Base-by-base conservation (phyloP, 1,140 invertebrate genomes). In the Andrena cerasifolii region DNA sequence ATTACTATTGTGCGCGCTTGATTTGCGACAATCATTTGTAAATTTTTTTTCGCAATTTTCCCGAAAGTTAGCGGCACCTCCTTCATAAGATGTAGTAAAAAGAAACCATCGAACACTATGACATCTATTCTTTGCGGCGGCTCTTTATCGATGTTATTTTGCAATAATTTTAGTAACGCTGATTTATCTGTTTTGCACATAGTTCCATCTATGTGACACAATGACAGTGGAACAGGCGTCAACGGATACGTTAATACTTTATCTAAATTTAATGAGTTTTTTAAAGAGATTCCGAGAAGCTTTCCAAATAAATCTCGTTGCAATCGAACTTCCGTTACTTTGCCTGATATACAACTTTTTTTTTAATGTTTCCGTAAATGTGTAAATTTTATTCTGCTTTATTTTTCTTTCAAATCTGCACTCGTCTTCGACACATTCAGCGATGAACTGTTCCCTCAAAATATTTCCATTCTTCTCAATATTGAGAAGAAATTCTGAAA, bases 41-140 rank as follows among this genome's bases (percentile, higher is more conserved):
- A 70, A 68, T 68, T 68, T 77, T 77, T 54, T 49, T 43, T 59
- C 26, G 65, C 58, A 31, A 77, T 61, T 3, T 49, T 77, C 31
- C 65, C 74, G 31, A 51, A 77, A n/a, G 14, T 26, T 36, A 24
- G 18, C 1, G 45, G 74, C 7, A 68, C 26, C 28, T 77, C 54
- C 36, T 61, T 83, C 56, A 83, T 77, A 10, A 43, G 74, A 54
- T 76, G 62, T 10, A 85, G 28, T 45, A 82, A 8, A 16, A 61
- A 78, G 80, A 85, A 79, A 33, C 81, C 76, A 33, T 83, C 81
- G 18, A 73, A 49, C 14, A 85, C 54, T n/a, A 73, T 28, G 36
- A 83, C 68, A 54, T 82, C 65, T 14, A 26, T 36, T 16, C 53
- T 12, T 1, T 28, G 2, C 2, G 67, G 79, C 51, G 12, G 8